Conservation (phyloP, 2,113 vertebrate genomes). For the Sula dactylatra region DNA sequence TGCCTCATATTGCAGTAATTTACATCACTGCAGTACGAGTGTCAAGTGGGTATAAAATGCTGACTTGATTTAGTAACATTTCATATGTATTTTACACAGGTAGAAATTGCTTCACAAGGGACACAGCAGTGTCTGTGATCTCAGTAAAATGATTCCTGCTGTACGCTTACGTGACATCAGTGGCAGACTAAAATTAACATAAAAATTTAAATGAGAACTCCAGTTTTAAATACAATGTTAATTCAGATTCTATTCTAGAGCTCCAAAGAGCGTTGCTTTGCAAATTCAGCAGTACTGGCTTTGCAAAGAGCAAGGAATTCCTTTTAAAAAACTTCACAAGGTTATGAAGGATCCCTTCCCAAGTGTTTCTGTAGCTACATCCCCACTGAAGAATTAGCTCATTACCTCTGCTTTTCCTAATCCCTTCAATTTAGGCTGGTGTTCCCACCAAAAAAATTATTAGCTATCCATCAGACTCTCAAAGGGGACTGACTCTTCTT, state of each 20-base stretch:
- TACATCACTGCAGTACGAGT: not conserved
- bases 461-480: not conserved
- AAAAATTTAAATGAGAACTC: not conserved
- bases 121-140: not conserved
- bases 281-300: not conserved
- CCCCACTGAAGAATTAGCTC: not conserved
- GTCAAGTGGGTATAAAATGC: not conserved
- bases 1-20: conserved; percentile 8
- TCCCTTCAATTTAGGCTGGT: not conserved
- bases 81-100: not conserved
- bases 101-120: conserved; percentile 1
- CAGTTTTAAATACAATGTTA: not conserved
- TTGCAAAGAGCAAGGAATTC: not conserved
- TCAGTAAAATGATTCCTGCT: not conserved
- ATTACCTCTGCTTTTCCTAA: not conserved
- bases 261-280: not conserved
- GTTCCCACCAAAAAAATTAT: not conserved
- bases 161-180: not conserved
- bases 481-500: not conserved
- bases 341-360: not conserved
- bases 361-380: not conserved
- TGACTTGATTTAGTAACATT: conserved; percentile 3
- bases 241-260: not conserved
- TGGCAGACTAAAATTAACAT: not conserved
- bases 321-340: not conserved